phyloP scores from a whole-genome alignment of 2,888 invertebrate species.

The Drosophila gaucha region DNA sequence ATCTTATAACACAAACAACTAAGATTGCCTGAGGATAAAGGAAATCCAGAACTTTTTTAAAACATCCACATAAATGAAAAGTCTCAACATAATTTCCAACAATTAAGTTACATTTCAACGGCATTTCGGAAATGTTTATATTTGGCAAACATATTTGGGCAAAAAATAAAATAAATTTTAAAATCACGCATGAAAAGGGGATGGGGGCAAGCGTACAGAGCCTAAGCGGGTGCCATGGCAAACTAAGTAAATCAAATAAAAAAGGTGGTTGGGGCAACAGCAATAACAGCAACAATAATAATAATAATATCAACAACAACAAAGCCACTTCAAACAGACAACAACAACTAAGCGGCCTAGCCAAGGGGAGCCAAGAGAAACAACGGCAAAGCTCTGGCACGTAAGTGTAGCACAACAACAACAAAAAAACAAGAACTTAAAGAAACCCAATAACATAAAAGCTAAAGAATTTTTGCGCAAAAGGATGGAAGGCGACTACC shows the following conservation, averaged over 20 bases:
- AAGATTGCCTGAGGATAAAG: not conserved
- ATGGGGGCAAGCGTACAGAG: conserved; percentile 3
- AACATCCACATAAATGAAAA: not conserved
- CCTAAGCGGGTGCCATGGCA: conserved; percentile 24
- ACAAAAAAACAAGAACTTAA: conserved; percentile 25
- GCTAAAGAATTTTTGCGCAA: conserved; percentile 76
- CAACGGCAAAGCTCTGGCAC: conserved; percentile 26
- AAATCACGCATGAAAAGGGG: conserved; percentile 1
- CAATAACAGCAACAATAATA: conserved; percentile 8
- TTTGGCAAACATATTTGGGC: conserved; percentile 43
- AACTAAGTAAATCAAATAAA: conserved; percentile 67
- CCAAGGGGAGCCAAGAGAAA: conserved; percentile 27
- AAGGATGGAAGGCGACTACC: conserved; percentile 69
- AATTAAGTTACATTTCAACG: conserved; percentile 61
- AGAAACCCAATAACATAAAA: conserved; percentile 81
- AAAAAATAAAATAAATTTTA: not conserved
- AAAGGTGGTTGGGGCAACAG: conserved; percentile 13
- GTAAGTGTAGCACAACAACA: conserved; percentile 9
- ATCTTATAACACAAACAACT: not conserved
- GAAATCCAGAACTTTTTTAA: not conserved
- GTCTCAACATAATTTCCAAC: conserved; percentile 46
- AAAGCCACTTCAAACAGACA: conserved; percentile 54
- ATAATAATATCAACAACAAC: conserved; percentile 22
- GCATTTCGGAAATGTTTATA: conserved; percentile 62
- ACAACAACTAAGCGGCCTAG: conserved; percentile 27